phyloP scores from a whole-genome alignment of 2,888 invertebrate species.

The Autographa gamma region DNA sequence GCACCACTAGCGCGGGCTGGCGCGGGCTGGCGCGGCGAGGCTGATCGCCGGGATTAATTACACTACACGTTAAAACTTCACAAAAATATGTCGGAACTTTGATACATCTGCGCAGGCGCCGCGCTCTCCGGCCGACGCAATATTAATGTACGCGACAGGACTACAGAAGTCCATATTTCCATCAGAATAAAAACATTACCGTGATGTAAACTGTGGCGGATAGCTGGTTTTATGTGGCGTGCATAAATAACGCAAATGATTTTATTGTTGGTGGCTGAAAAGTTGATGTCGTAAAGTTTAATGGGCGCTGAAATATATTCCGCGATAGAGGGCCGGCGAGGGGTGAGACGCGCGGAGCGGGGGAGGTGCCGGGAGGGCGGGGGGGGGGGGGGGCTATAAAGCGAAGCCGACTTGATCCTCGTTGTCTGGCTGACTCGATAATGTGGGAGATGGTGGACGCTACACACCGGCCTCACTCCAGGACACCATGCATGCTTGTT shows the following conservation, averaged over 20 bases:
- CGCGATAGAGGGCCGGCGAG: constrained; percentile 37
- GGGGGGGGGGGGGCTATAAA: constrained; percentile 27
- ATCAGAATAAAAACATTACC: constrained; percentile 15
- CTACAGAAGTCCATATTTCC: constrained; percentile 29
- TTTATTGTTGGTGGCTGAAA: constrained; percentile 74
- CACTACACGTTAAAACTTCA: constrained; percentile 42
- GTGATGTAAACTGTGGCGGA: constrained; percentile 15
- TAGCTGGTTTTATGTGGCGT: constrained; percentile 44
- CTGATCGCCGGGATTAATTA: constrained; percentile 37
- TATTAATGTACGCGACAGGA: constrained; percentile 31
- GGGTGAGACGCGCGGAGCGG: background rate
- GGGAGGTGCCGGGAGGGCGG: too few relatives aligned
- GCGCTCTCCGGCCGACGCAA: background rate
- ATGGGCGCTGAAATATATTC: constrained; percentile 74
- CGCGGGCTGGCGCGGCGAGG: constrained; percentile 6
- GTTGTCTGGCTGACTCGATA: constrained; percentile 43
- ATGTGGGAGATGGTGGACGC: constrained; percentile 27
- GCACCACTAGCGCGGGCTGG: background rate
- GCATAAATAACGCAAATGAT: constrained; percentile 70
- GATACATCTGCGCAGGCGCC: constrained; percentile 31
- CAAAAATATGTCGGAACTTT: constrained; percentile 41
- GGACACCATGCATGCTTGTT: background rate
- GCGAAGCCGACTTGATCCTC: constrained; percentile 46
- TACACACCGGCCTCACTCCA: background rate
- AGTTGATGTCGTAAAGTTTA: constrained; percentile 78